Conservation (phyloP, 2,888 invertebrate species). For the Leptothorax acervorum region DNA sequence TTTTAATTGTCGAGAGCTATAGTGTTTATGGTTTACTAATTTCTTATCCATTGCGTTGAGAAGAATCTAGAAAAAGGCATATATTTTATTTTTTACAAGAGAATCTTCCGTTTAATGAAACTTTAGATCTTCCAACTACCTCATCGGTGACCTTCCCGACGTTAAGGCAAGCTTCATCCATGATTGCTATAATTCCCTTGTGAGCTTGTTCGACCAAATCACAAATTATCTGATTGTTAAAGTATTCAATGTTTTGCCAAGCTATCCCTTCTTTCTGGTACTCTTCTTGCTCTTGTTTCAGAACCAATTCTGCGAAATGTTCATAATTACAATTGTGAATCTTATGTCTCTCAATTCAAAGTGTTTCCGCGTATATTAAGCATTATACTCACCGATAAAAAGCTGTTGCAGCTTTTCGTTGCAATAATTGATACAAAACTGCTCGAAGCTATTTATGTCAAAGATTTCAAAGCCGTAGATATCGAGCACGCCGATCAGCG, state of each 20-base stretch:
- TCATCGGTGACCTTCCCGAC: conserved; percentile 95
- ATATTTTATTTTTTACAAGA: not conserved
- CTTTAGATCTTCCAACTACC: conserved; percentile 74
- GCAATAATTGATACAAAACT: conserved; percentile 99
- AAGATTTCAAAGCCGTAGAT: conserved; percentile 99
- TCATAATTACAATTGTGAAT: not conserved
- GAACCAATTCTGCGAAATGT: conserved; percentile 91
- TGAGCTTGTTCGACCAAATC: conserved; percentile 97
- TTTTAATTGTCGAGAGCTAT: conserved; percentile 94
- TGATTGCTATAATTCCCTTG: conserved; percentile 95
- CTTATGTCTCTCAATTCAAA: not conserved
- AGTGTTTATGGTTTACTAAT: conserved; percentile 94
- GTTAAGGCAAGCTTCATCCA: conserved; percentile 98
- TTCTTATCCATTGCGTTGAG: conserved; percentile 97
- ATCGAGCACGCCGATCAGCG: conserved; percentile 97
- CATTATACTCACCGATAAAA: conserved; percentile 92
- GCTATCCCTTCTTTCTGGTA: conserved; percentile 97
- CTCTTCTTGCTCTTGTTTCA: conserved; percentile 99
- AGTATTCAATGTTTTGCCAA: conserved; percentile 98
- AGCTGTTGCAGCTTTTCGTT: conserved; percentile 99
- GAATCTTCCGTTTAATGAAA: conserved; percentile 5
- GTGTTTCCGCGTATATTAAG: conserved; percentile 24
- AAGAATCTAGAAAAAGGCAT: conserved; percentile 87
- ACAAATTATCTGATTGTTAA: conserved; percentile 98
- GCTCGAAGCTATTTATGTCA: conserved; percentile 98